Percentiles rank a stretch among this genome's conserved stretches.
Evolutionary conservation across 1,140 invertebrate genomes (phyloP).

Genomic region (Drosophila athabasca): DNA sequence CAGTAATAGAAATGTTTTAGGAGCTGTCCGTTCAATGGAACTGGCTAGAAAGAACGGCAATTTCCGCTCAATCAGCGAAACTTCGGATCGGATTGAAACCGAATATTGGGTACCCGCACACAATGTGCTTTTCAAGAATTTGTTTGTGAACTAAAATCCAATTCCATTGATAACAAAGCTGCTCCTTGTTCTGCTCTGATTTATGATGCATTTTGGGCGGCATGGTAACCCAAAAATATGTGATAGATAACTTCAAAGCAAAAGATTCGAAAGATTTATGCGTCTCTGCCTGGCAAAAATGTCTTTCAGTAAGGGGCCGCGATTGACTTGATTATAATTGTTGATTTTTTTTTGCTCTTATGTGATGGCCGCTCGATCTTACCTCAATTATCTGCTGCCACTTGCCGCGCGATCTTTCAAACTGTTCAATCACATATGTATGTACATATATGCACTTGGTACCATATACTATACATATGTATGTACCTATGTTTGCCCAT

Average conservation of each 20-base stretch:
- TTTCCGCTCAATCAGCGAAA: too few species aligned
- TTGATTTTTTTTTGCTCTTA: neutral
- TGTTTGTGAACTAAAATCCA: slow-evolving; percentile 17
- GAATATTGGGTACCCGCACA: too few species aligned
- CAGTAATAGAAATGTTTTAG: too few species aligned
- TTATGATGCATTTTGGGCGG: neutral
- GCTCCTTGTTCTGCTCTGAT: slow-evolving; percentile 18
- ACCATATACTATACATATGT: neutral
- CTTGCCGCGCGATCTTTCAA: slow-evolving; percentile 44
- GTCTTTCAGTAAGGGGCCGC: slow-evolving; percentile 13
- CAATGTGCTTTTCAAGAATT: slow-evolving; percentile 4
- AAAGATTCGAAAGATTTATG: slow-evolving; percentile 19
- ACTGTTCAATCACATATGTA: slow-evolving; percentile 37
- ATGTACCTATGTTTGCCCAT: too few species aligned
- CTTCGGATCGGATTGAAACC: neutral
- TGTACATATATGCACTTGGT: too few species aligned
- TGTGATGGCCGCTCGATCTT: neutral
- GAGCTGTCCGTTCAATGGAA: too few species aligned
- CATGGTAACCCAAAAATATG: neutral
- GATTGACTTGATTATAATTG: slow-evolving; percentile 26
- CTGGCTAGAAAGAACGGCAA: neutral
- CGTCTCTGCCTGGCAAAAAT: neutral
- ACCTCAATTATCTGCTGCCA: slow-evolving; percentile 33
- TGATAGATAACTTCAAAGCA: neutral
- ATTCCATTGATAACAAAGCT: slow-evolving; percentile 46